Conservation (phyloP, 2,797 vertebrate genomes). For the Thaleichthys pacificus region DNA sequence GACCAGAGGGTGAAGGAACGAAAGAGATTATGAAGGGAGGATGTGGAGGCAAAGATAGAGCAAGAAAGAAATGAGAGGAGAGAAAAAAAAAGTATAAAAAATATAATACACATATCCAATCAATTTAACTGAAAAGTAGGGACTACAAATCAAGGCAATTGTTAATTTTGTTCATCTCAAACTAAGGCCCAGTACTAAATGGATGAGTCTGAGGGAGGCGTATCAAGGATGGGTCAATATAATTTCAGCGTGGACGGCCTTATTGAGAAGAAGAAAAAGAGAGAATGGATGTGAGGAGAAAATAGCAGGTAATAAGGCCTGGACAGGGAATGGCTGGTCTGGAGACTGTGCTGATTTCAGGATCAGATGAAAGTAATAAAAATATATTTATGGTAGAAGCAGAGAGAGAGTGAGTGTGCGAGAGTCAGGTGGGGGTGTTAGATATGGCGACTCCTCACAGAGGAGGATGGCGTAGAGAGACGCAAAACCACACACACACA, state of each 20-base stretch:
- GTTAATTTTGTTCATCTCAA: conserved; percentile 7
- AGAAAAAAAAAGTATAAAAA: background rate
- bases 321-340: too few relatives aligned
- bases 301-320: too few relatives aligned
- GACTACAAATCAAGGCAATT: background rate
- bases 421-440: background rate
- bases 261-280: background rate
- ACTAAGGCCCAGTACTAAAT: background rate
- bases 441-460: background rate
- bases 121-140: background rate
- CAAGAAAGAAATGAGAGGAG: background rate
- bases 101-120: background rate
- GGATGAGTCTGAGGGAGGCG: background rate
- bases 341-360: too few relatives aligned
- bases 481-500: background rate
- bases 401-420: conserved; percentile 14
- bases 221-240: background rate
- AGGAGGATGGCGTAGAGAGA: conserved; percentile 4
- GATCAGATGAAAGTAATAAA: conserved; percentile 1
- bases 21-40: background rate
- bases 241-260: background rate
- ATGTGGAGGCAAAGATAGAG: conserved; percentile 6
- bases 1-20: background rate
- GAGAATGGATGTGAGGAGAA: background rate
- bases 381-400: conserved; percentile 11